Evolutionary conservation across 2,797 vertebrate genomes (phyloP).

Genomic region (Pseudochirops cupreus): DNA sequence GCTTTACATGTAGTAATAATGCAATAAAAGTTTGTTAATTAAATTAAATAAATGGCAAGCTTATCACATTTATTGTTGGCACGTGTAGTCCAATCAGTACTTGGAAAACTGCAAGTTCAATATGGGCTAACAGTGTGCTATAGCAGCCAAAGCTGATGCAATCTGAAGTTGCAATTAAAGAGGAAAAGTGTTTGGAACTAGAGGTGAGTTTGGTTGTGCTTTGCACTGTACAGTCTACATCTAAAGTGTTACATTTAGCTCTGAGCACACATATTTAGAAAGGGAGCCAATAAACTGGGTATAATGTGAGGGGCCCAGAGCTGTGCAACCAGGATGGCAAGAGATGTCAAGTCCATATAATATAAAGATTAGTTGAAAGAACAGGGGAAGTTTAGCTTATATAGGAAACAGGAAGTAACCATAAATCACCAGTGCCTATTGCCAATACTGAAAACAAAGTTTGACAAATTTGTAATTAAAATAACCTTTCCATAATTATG

Average conservation of each 20-base stretch:
- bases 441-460: not conserved
- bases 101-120: not conserved
- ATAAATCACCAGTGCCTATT: slow-evolving; percentile 16
- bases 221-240: not conserved
- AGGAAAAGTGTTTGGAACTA: not conserved
- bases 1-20: not conserved
- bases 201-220: not conserved
- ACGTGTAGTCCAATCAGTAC: not conserved
- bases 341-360: not conserved
- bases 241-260: not conserved
- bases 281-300: not conserved
- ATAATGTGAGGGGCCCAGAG: not conserved
- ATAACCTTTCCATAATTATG: slow-evolving; percentile 1
- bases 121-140: not conserved
- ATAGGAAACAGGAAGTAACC: not conserved
- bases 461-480: slow-evolving; percentile 3
- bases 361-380: not conserved
- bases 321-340: not conserved
- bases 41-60: not conserved
- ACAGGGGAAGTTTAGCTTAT: not conserved
- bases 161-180: not conserved
- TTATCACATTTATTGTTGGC: not conserved
- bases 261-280: not conserved
- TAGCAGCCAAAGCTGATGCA: not conserved
- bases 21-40: not conserved